Evolutionary conservation across 2,888 invertebrate species (phyloP).

Genomic region (Pristionchus fissidentatus): DNA sequence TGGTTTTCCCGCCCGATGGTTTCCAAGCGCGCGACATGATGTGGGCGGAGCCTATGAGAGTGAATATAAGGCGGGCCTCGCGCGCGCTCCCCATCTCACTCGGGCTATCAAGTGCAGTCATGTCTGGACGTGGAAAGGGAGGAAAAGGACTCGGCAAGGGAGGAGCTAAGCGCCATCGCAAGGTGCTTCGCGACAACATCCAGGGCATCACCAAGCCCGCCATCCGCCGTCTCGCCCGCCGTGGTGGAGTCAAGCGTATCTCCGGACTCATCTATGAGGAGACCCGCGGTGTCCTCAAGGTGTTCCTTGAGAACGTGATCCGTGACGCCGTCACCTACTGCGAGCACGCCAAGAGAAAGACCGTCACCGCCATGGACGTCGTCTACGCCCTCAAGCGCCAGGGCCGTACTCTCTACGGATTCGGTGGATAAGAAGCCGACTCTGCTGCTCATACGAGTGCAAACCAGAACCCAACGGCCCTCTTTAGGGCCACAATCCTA

Average conservation of each 20-base stretch:
- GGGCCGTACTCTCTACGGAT: constrained; percentile 72
- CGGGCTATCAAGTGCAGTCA: too few relatives aligned
- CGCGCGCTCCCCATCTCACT: too few relatives aligned
- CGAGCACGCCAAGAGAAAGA: constrained; percentile 89
- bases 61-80: too few relatives aligned
- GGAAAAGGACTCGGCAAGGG: constrained; percentile 86
- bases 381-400: constrained; percentile 77
- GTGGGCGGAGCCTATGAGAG: too few relatives aligned
- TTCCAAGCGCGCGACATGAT: too few relatives aligned
- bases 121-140: constrained; percentile 87
- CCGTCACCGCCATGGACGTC: constrained; percentile 89
- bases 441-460: too few relatives aligned
- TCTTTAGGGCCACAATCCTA: too few relatives aligned
- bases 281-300: constrained; percentile 65
- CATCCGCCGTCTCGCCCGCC: constrained; percentile 78
- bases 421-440: too few relatives aligned
- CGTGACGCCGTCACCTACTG: constrained; percentile 88
- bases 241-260: constrained; percentile 77
- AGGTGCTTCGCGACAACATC: constrained; percentile 67
- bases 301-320: constrained; percentile 81
- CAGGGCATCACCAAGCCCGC: constrained; percentile 74
- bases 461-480: too few relatives aligned
- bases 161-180: constrained; percentile 85
- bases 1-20: too few relatives aligned
- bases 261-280: constrained; percentile 71